phyloP scores from a whole-genome alignment of 2,888 invertebrate genomes.

The Lycophotia porphyrea region DNA sequence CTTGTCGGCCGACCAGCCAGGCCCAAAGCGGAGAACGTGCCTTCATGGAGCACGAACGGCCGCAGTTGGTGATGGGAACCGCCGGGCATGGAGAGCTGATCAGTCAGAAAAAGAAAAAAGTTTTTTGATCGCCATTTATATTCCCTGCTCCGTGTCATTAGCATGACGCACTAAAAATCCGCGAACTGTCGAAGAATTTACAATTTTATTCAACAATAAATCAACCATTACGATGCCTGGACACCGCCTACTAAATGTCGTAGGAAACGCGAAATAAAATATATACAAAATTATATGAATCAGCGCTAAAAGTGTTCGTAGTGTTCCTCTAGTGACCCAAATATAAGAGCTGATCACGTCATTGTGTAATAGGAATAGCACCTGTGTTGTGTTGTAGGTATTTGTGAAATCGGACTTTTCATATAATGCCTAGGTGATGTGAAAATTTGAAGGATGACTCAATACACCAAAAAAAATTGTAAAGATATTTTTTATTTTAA shows the following conservation, averaged over 20 bases:
- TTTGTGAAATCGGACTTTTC: background rate
- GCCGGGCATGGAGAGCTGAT: background rate
- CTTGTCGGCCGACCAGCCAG: too few relatives aligned
- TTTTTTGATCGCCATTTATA: constrained; percentile 32
- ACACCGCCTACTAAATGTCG: constrained; percentile 46
- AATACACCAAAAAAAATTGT: background rate
- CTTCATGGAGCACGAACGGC: background rate
- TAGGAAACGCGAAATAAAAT: constrained; percentile 37
- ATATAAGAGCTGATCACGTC: constrained; percentile 67
- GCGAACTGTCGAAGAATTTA: constrained; percentile 36
- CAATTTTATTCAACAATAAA: constrained; percentile 45
- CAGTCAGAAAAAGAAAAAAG: background rate
- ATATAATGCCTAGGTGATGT: constrained; percentile 7
- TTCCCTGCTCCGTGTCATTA: constrained; percentile 31
- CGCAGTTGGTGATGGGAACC: background rate
- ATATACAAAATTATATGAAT: constrained; percentile 51
- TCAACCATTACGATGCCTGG: constrained; percentile 48
- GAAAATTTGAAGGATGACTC: background rate
- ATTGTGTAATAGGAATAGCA: constrained; percentile 46
- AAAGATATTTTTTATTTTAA: background rate
- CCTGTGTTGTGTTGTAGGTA: constrained; percentile 36
- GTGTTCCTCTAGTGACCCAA: constrained; percentile 70
- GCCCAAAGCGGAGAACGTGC: background rate
- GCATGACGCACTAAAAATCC: constrained; percentile 30
- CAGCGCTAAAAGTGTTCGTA: constrained; percentile 51